Conservation (phyloP, 2,888 invertebrate genomes). For the Stictocephala bisonia region DNA sequence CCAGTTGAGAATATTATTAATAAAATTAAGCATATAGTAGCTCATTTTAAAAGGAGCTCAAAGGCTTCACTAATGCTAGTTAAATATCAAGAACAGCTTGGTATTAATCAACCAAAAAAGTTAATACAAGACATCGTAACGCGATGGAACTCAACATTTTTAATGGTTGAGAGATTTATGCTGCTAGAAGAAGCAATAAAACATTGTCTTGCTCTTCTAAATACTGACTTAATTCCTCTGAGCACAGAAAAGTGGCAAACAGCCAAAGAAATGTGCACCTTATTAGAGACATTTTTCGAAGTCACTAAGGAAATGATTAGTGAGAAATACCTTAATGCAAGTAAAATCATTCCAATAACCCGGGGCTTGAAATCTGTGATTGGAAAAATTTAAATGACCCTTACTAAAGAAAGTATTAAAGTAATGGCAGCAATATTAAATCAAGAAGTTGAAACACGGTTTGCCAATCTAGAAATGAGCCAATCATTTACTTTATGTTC, state of each 20-base stretch:
- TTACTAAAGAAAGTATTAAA: constrained; percentile 15
- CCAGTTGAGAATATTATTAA: constrained; percentile 1
- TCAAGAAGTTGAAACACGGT: too few relatives aligned
- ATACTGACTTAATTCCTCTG: constrained; percentile 1
- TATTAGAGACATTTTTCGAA: constrained; percentile 41
- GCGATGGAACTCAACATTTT: constrained; percentile 13
- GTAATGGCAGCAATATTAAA: too few relatives aligned
- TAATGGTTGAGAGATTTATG: constrained; percentile 11
- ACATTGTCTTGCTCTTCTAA: constrained; percentile 49
- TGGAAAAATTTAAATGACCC: not conserved
- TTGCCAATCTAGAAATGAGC: too few relatives aligned
- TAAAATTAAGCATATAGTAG: constrained; percentile 6
- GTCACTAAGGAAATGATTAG: constrained; percentile 44
- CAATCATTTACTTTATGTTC: too few relatives aligned
- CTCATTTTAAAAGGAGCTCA: constrained; percentile 18
- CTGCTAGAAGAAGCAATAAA: constrained; percentile 18
- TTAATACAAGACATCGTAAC: constrained; percentile 18
- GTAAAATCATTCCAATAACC: constrained; percentile 38
- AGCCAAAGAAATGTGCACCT: constrained; percentile 15
- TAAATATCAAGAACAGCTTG: constrained; percentile 14
- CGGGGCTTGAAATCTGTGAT: constrained; percentile 15
- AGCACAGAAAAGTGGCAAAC: not conserved
- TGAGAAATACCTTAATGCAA: constrained; percentile 41
- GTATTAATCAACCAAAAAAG: constrained; percentile 19
- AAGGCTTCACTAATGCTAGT: not conserved